Base-by-base conservation (phyloP, 2,797 vertebrate species). In the Strix occidentalis region DNA sequence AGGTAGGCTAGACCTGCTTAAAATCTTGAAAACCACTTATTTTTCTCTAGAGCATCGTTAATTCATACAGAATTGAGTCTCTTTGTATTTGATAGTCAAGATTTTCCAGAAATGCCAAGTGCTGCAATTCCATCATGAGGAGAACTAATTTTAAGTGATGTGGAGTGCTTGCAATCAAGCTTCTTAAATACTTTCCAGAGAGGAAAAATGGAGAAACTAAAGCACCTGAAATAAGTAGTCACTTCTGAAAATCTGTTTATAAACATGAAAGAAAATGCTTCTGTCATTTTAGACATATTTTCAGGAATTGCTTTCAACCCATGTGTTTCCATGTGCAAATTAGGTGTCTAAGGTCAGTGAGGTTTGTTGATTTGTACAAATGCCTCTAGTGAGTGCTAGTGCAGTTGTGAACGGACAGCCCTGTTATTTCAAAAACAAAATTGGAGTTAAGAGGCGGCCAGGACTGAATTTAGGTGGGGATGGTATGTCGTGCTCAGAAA, bases 361-460 rank as follows among this genome's bases (percentile, higher is more conserved):
- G 20, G 6, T 63, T 14, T 35, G 12, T 16, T 56, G 24, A 29
- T 41, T 71, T 43, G 11, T 21, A 10, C 33, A n/a, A 6, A 39
- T 4, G 5, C 8, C 28, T 72, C n/a, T 53, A 29, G 54, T 11
- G 48, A 48, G 31, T 13, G 15, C 17, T 45, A 9, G 20, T 31
- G 45, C 17, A 16, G 63, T 41, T 78, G 50, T 2, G 20, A 68
- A 28, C 1, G 18, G 19, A 4, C 13, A 17, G n/a, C 48, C 80
- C 39, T 17, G 31, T 23, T 41, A 29, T 6, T n/a, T 76, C 14
- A 65, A 24, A 48, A 56, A 24, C 6, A 28, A 61, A 83, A 50
- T 0, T 8, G 17, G 29, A 56, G 6, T 45, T 50, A 5, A 0
- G 6, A 60, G 68, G 45, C 28, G 41, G 18, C 16, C 9, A 17